Percentiles rank a stretch among this genome's conserved stretches.
Conservation (phyloP, 2,113 vertebrate genomes). For the Pollachius pollachius region DNA sequence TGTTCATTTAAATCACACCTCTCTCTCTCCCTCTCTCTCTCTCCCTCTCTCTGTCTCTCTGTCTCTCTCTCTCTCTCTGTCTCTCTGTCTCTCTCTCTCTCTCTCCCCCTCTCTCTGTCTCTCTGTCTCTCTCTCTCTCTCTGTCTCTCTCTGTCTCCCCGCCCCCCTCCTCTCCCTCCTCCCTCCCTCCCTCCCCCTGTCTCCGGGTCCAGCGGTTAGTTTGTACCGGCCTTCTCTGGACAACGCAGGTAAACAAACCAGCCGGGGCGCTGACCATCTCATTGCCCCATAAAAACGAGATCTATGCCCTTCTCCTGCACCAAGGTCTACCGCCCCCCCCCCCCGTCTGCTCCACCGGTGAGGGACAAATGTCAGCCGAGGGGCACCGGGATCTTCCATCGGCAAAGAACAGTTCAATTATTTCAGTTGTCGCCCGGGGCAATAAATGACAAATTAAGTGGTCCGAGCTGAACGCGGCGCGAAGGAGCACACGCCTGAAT, state of each 20-base stretch:
- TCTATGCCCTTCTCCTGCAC: constrained; percentile 63
- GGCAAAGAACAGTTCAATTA: constrained; percentile 73
- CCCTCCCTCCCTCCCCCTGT: no score
- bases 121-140: no score
- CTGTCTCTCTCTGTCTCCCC: no score
- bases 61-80: no score
- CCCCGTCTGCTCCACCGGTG: constrained; percentile 10
- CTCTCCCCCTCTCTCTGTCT: no score
- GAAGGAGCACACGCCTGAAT: constrained; percentile 59
- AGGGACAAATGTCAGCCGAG: constrained; percentile 48
- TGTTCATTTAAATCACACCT: no score
- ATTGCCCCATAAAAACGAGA: constrained; percentile 64
- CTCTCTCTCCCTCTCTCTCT: no score
- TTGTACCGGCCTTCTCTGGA: not conserved
- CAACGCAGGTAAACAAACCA: constrained; percentile 36
- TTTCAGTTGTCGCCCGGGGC: constrained; percentile 73
- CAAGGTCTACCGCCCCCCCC: constrained; percentile 39
- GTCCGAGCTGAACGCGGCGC: constrained; percentile 60
- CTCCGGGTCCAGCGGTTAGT: no score
- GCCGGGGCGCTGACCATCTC: constrained; percentile 46
- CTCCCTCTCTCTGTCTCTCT: no score
- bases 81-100: no score
- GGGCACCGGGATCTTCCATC: constrained; percentile 57
- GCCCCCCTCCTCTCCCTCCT: no score
- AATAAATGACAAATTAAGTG: constrained; percentile 77